Percentiles rank a stretch among this genome's conserved stretches.
phyloP scores from a whole-genome alignment of 2,113 vertebrate species.

The Pedetes capensis region DNA sequence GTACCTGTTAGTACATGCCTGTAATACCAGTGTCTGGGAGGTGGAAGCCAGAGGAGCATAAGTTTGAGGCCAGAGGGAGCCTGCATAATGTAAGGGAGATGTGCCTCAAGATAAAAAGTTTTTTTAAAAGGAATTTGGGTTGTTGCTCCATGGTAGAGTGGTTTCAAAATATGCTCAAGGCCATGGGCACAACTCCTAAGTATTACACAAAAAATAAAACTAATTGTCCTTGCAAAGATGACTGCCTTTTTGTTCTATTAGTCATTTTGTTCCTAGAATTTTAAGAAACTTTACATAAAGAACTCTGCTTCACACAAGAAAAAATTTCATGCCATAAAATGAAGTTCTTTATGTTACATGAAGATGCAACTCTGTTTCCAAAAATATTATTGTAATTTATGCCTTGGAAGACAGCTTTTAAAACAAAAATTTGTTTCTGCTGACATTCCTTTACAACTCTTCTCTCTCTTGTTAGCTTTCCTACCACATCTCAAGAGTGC shows the following conservation, averaged over 20 bases:
- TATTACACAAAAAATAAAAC: too few relatives aligned
- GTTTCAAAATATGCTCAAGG: too few relatives aligned
- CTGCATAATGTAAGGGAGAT: too few relatives aligned
- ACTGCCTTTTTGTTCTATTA: neutral
- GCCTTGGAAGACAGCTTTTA: neutral
- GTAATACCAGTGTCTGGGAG: too few relatives aligned
- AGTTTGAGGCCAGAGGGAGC: too few relatives aligned
- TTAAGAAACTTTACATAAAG: neutral
- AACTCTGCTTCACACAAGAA: neutral
- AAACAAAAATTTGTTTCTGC: neutral
- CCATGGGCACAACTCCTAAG: too few relatives aligned
- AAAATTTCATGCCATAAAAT: neutral
- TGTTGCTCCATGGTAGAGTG: too few relatives aligned
- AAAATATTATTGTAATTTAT: conserved; percentile 14
- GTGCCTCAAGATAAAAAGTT: too few relatives aligned
- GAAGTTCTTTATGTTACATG: neutral
- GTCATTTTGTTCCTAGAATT: neutral
- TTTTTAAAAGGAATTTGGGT: too few relatives aligned
- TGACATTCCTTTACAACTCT: neutral
- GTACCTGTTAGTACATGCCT: too few relatives aligned
- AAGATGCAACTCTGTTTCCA: neutral
- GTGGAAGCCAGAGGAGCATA: too few relatives aligned
- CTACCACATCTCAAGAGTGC: neutral
- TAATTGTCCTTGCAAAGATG: too few relatives aligned
- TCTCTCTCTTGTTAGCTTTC: neutral